Conservation (phyloP, 2,113 vertebrate genomes). For the Ictalurus punctatus region DNA sequence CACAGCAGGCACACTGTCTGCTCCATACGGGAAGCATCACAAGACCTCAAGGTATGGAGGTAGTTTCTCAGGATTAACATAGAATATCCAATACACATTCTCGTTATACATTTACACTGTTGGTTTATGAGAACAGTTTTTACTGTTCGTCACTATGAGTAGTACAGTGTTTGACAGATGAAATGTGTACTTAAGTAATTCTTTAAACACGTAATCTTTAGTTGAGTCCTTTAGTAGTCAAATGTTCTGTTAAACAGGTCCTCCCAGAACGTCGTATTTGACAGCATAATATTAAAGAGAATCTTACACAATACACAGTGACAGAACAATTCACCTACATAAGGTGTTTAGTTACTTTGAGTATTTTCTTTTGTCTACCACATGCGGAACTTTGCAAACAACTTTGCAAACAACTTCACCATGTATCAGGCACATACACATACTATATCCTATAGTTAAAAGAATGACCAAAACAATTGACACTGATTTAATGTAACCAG, state of each 20-base stretch:
- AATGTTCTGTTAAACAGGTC: slow-evolving; percentile 40
- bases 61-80: neutral
- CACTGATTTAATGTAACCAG: neutral
- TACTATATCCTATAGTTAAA: neutral
- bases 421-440: neutral
- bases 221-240: no score
- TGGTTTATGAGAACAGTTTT: neutral
- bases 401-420: neutral
- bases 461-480: neutral
- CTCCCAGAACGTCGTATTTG: neutral
- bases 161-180: neutral
- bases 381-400: neutral
- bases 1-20: slow-evolving; percentile 37
- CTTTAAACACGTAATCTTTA: neutral
- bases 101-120: neutral
- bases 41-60: slow-evolving; percentile 40
- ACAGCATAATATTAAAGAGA: slow-evolving; percentile 11
- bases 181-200: neutral
- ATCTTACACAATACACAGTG: neutral
- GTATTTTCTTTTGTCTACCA: no score
- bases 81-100: neutral
- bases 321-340: neutral
- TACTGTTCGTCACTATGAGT: neutral
- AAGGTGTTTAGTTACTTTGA: neutral
- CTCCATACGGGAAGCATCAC: slow-evolving; percentile 35